A percentile compares a stretch with the other conserved stretches of the same genome.
Evolutionary conservation across 92 coral and sea anemone genomes (phyloP).

Genomic region (Virgularia gustaviana): DNA sequence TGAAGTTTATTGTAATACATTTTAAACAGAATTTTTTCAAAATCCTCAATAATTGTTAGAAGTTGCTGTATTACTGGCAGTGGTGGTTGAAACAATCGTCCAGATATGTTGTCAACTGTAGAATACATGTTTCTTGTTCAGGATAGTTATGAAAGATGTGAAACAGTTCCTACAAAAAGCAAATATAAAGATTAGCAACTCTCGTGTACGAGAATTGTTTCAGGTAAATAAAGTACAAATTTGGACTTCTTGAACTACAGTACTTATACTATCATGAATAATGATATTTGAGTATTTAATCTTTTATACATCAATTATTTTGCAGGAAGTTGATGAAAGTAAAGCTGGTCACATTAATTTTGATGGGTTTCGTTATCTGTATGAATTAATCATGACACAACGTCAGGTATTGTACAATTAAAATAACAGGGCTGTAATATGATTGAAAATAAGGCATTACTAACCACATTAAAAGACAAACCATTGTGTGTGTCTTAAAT

Average conservation of each 20-base stretch:
- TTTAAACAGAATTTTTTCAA: no score
- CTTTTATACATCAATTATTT: neutral
- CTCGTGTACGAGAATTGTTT: conserved; percentile 69
- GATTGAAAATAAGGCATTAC: no score
- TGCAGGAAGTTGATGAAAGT: conserved; percentile 73
- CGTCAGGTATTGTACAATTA: conserved; percentile 77
- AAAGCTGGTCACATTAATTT: conserved; percentile 75
- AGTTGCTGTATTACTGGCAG: no score
- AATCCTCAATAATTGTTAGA: no score
- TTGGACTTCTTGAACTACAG: neutral
- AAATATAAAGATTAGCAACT: conserved; percentile 79
- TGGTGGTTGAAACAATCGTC: neutral
- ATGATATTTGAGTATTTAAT: neutral
- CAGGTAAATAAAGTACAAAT: conserved; percentile 57
- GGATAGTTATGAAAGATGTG: conserved; percentile 88
- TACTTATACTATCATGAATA: neutral
- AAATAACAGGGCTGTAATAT: no score
- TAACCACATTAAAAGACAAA: no score
- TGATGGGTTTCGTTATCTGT: conserved; percentile 86
- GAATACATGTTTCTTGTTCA: conserved; percentile 16
- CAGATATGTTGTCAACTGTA: neutral
- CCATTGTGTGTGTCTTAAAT: no score
- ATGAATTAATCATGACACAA: conserved; percentile 75
- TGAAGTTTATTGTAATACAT: no score
- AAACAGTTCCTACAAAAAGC: conserved; percentile 86